A percentile compares a stretch with the other conserved stretches of the same genome.
phyloP scores from a whole-genome alignment of 2,797 vertebrate species.

The Enteromius argenteus region DNA sequence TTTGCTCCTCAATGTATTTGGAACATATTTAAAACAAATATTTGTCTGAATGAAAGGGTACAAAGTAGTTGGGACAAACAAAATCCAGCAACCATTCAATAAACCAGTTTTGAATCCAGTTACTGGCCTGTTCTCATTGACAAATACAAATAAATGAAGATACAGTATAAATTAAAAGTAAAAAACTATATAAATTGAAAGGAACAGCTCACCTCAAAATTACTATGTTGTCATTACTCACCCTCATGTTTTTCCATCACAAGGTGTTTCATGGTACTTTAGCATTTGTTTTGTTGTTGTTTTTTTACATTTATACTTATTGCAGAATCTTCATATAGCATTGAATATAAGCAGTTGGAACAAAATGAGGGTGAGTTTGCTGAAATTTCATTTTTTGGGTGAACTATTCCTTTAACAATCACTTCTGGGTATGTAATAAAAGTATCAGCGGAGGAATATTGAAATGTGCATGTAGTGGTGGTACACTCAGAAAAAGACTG shows the following conservation, averaged over 20 bases:
- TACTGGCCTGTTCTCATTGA: constrained; percentile 17
- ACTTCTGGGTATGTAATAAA: constrained; percentile 36
- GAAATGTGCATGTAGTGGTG: constrained; percentile 51
- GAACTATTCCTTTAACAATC: constrained; percentile 18
- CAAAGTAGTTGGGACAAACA: background rate
- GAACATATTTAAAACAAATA: constrained; percentile 23
- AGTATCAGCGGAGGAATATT: constrained; percentile 34
- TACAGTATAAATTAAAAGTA: background rate
- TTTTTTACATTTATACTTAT: too few relatives aligned
- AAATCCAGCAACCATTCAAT: constrained; percentile 35
- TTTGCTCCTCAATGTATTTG: constrained; percentile 12
- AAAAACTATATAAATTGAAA: background rate
- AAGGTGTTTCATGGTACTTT: background rate
- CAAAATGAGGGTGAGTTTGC: background rate
- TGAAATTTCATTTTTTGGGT: background rate
- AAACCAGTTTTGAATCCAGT: constrained; percentile 38
- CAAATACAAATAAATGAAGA: constrained; percentile 31
- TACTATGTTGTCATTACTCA: background rate
- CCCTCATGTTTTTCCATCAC: background rate
- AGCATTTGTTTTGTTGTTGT: too few relatives aligned
- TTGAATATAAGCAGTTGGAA: background rate
- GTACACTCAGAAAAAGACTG: constrained; percentile 41
- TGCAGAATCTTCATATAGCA: too few relatives aligned
- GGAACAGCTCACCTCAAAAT: background rate
- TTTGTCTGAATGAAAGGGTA: constrained; percentile 20